A percentile compares a stretch with the other conserved stretches of the same genome.
These are phyloP conservation scores for Chitala chitala DNA, from an alignment of 2,113 vertebrate species.

Conservation along the genomic window DNA sequence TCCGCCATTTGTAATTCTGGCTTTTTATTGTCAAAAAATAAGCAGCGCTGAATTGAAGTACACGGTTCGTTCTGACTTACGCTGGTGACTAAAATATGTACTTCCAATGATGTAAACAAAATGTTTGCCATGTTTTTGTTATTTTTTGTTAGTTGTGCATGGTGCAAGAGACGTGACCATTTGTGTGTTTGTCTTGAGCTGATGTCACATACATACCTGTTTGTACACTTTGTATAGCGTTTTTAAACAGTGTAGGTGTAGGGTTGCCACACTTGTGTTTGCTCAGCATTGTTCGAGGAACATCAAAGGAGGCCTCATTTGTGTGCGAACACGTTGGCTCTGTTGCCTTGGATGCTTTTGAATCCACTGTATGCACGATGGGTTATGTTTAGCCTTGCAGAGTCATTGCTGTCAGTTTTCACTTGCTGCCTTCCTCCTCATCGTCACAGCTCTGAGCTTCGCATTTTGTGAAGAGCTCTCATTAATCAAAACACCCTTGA, in stretches of 20 bases:
- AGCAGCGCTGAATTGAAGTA: too few species aligned
- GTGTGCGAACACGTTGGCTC: background rate
- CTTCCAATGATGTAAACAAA: background rate
- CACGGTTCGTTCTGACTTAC: too few species aligned
- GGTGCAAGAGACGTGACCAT: conserved; percentile 50
- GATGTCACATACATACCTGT: conserved; percentile 57
- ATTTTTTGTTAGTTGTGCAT: conserved; percentile 43
- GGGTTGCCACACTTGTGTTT: background rate
- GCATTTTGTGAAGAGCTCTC: background rate
- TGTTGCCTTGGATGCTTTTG: background rate
- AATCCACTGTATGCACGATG: background rate
- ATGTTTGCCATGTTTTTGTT: background rate
- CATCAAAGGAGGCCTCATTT: background rate
- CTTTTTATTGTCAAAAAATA: too few species aligned
- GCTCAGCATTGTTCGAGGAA: background rate
- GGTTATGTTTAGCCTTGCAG: background rate
- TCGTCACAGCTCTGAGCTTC: too few species aligned
- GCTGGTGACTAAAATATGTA: too few species aligned
- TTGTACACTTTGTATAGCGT: conserved; percentile 58
- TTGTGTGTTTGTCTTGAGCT: conserved; percentile 58
- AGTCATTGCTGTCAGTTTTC: background rate
- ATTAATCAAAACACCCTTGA: background rate
- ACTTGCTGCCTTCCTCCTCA: background rate
- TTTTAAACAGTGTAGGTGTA: background rate
- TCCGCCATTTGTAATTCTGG: conserved; percentile 6